Percentiles rank a stretch among this genome's conserved stretches.
Conservation (phyloP, 1,140 invertebrate species). For the Lepidurus arcticus region DNA sequence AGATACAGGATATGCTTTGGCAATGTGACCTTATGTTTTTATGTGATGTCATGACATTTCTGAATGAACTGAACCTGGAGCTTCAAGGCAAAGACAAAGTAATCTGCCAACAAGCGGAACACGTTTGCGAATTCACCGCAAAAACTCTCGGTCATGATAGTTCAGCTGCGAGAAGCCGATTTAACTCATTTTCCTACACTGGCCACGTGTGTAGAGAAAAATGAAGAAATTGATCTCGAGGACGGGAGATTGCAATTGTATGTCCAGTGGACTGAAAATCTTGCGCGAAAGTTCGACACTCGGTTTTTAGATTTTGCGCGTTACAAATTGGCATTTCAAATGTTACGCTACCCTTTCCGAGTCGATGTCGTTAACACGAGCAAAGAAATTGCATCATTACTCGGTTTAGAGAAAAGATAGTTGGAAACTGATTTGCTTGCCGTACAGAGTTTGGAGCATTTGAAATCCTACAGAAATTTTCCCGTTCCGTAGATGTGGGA, state of each 20-base stretch:
- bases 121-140: neutral
- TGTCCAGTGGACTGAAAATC: neutral
- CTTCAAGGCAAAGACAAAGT: constrained; percentile 4
- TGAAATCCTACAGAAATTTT: constrained; percentile 7
- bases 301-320: neutral
- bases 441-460: neutral
- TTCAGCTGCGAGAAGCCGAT: neutral
- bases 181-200: neutral
- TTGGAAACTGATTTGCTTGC: constrained; percentile 1
- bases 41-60: neutral
- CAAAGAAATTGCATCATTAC: neutral
- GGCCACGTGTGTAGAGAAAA: neutral
- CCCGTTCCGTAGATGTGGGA: neutral
- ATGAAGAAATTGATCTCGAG: neutral
- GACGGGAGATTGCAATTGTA: neutral
- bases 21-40: neutral
- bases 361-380: neutral
- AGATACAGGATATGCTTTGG: neutral
- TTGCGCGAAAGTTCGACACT: neutral
- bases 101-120: neutral
- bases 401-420: neutral
- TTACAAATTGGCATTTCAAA: neutral
- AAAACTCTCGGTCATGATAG: neutral
- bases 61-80: neutral
- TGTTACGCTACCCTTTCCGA: neutral